Base-by-base conservation (phyloP, 2,113 vertebrate species). In the Sturnus vulgaris region DNA sequence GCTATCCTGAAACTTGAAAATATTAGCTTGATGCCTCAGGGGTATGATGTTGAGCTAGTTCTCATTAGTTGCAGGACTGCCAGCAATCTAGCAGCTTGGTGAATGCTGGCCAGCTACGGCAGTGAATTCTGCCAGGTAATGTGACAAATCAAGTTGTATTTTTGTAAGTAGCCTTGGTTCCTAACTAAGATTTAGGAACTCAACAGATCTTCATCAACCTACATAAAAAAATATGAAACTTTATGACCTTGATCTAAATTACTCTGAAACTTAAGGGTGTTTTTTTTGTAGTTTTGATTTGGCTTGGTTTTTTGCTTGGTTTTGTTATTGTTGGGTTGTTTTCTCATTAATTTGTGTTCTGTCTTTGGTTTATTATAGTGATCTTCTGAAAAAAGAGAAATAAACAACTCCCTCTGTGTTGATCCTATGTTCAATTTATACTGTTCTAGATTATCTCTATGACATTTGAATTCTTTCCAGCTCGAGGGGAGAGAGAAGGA, bases 381-480 rank as follows among this genome's bases (percentile, higher is more conserved):
- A 49, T 65, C 86, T 85, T 24, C 13, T 56, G 10, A 68, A 72
- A 90, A 90, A 82, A n/a, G 0, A 31, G 72, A 73, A 24, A 4
- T 37, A 57, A 53, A 27, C 4, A 50, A 15, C 7, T 1, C 0
- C 1, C 7, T 8, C 7, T 21, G 1, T 18, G 2, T 30, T 33
- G 2, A 55, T 72, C 5, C 9, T 56, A 39, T 60, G 11, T 64
- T 17, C 5, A 60, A 10, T 22, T 59, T 79, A 53, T 18, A 30
- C 20, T 49, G 3, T 57, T 91, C 18, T 49, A 68, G 27, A 44
- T 49, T 40, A 49, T 63, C 7, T 57, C 10, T 59, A 9, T 22
- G 10, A 60, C 12, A 42, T 52, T 49, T 56, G 21, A 2, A 13
- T 79, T 81, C 16, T 49, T 88, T 89, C 14, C 27, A 60, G 4